Base-by-base conservation (phyloP, 2,888 invertebrate genomes). In the Thecocarcelia acutangulata region DNA sequence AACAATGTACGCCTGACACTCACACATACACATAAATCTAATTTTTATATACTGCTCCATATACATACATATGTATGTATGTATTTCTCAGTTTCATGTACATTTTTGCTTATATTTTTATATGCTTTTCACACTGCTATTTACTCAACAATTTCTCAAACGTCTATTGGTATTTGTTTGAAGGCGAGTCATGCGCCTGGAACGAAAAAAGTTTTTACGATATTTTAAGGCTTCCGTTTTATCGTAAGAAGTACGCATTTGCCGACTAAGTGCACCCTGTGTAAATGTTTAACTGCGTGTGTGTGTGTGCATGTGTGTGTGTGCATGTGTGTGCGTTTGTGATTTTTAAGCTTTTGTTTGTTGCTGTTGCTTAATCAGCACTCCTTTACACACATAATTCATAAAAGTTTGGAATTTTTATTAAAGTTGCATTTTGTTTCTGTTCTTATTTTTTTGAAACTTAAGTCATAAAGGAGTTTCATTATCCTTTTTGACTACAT, bases 211-310 rank as follows among this genome's bases (percentile, higher is more conserved):
- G 24, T 66, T 69, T 63, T 56, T 68, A 79, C 78, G 78, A 68
- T 79, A 79, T 79, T 13, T 33, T 79, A 84, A 69, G 85, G 86
- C 84, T 86, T 84, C 84, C 80, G 80, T 75, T 56, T 33, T 63
- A 70, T 64, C 58, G 77, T 72, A 72, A 63, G 40, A 17, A 46
- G 64, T 66, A 58, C 64, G 58, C 46, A 66, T 66, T 74, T 56
- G 17, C 69, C 19, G 42, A 37, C 42, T 52, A 1, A 28, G n/a
- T 48, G 59, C 56, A 63, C 40, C 48, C 63, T 70, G 46, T 63
- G 28, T 19, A 4, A 12, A 19, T 19, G 8, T 21, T 17, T 48
- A 24, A 3, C 2, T 5, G 24, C 5, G 5, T 5, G 3, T 24
- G 24, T 24, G 5, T 24, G 24, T 8, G 33, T 33, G 33, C 8